A percentile compares a stretch with the other conserved stretches of the same genome.
phyloP scores from a whole-genome alignment of 1,140 invertebrate genomes.

The Anadara kagoshimensis region DNA sequence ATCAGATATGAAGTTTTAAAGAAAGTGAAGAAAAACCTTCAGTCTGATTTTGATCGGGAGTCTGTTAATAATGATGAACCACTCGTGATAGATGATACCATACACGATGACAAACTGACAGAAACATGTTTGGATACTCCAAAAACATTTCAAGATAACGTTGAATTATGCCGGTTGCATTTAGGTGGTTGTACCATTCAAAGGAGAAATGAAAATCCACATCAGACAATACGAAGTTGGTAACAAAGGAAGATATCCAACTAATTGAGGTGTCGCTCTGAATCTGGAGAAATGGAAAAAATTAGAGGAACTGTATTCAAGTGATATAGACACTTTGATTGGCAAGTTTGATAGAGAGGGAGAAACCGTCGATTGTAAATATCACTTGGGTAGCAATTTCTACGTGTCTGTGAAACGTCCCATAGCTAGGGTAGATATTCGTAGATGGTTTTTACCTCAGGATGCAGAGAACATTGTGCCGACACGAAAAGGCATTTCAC shows the following conservation, averaged over 20 bases:
- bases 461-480: background rate
- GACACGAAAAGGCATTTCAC: background rate
- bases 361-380: background rate
- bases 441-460: background rate
- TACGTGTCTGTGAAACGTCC: background rate
- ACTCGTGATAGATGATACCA: no score
- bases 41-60: no score
- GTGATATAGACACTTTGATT: background rate
- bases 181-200: background rate
- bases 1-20: no score
- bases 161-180: background rate
- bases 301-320: background rate
- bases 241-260: background rate
- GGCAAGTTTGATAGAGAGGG: background rate
- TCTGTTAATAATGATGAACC: no score
- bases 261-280: background rate
- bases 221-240: background rate
- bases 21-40: no score
- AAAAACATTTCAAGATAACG: background rate
- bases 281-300: background rate
- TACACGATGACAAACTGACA: no score
- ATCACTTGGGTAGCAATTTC: constrained; percentile 2
- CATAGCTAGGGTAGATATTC: background rate
- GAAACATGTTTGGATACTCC: no score
- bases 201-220: background rate